These are phyloP conservation scores for Andrena bicolor DNA, from an alignment of 2,888 invertebrate species.

Conservation along the genomic window DNA sequence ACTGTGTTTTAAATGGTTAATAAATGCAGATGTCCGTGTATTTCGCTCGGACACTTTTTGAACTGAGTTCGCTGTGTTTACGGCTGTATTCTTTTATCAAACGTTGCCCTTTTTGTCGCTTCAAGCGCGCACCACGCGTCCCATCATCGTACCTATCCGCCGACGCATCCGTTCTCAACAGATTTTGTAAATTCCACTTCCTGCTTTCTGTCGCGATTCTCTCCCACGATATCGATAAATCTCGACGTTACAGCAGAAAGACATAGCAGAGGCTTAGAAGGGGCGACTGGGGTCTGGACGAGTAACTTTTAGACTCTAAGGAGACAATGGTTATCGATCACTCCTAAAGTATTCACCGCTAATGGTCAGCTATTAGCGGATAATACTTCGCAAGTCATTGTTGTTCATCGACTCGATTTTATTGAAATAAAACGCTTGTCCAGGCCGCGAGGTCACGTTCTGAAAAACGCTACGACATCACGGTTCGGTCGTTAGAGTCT, in stretches of 20 bases:
- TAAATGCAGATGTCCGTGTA: constrained; percentile 76
- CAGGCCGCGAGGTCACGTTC: neutral
- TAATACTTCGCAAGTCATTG: too few species aligned
- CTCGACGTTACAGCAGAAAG: constrained; percentile 5
- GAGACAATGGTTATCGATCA: neutral
- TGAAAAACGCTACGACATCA: neutral
- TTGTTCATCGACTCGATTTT: neutral
- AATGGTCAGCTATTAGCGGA: neutral
- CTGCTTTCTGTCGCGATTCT: constrained; percentile 27
- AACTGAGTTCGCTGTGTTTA: constrained; percentile 66
- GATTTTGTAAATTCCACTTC: constrained; percentile 10
- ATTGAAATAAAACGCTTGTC: neutral
- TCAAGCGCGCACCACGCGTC: constrained; percentile 16
- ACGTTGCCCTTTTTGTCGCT: constrained; percentile 23
- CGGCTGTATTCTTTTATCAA: constrained; percentile 51
- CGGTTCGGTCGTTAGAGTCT: constrained; percentile 14
- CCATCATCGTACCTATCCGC: constrained; percentile 3
- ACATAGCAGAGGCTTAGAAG: neutral
- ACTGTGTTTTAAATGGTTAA: constrained; percentile 74
- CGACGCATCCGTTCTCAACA: neutral
- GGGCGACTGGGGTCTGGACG: neutral
- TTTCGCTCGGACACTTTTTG: constrained; percentile 69
- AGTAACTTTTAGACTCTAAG: neutral
- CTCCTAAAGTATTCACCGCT: neutral
- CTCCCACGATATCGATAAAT: neutral